phyloP scores from a whole-genome alignment of 2,113 vertebrate species.

The Panthera uncia region DNA sequence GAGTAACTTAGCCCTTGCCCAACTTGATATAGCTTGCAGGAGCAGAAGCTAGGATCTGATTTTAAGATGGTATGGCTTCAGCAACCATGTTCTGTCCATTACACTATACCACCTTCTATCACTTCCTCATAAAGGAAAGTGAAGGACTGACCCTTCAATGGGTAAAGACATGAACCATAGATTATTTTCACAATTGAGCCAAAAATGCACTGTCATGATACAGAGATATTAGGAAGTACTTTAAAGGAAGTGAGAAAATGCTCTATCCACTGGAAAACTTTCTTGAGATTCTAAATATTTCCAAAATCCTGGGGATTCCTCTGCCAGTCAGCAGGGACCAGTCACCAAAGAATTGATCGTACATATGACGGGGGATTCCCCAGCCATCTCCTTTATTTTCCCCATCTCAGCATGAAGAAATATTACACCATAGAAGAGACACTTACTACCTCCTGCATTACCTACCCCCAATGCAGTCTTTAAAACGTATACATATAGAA shows the following conservation, averaged over 20 bases:
- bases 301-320: slow-evolving; percentile 67
- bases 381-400: slow-evolving; percentile 22
- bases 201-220: slow-evolving; percentile 28
- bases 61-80: neutral
- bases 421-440: neutral
- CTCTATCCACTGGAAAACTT: slow-evolving; percentile 61
- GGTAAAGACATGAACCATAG: neutral
- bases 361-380: slow-evolving; percentile 10
- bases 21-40: neutral
- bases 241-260: slow-evolving; percentile 73
- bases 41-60: neutral
- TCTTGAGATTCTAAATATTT: slow-evolving; percentile 65
- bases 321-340: slow-evolving; percentile 44
- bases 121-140: neutral
- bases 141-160: neutral
- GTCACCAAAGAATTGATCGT: neutral
- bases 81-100: neutral
- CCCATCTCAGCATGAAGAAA: neutral
- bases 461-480: neutral
- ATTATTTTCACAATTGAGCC: neutral
- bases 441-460: neutral
- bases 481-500: neutral
- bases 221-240: slow-evolving; percentile 44
- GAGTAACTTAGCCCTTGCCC: neutral
- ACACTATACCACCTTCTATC: neutral